Base-by-base conservation (phyloP, 1,140 invertebrate genomes). In the Macrotrachela quadricornifera region DNA sequence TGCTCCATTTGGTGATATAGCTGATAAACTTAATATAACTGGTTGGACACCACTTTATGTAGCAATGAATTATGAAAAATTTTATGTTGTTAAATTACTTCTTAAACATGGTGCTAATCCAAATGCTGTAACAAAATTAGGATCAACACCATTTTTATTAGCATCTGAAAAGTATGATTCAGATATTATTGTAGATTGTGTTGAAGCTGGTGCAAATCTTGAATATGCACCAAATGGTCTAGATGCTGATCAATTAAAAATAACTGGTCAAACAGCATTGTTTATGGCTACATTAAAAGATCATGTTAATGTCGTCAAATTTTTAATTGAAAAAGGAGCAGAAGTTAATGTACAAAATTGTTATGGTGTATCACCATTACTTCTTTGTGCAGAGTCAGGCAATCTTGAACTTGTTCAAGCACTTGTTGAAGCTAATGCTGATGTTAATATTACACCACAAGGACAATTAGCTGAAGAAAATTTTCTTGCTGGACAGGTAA, bases 231-330 rank as follows among this genome's bases (percentile, higher is more conserved):
- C 54, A 40, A 38, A 15, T 37, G 54, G 54, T n/a, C 39, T 36
- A 46, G 54, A 49, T 37, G 47, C 54, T 15, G 54, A 55, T 38
- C 42, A 55, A 37, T 36, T 55, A 10, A 55, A 55, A 12, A 55
- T 55, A 17, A 55, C 54, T 10, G 54, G 54, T 1, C 54, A 55
- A 18, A 55, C 54, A 8, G 47, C 54, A 0, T 17, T 55, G 1
- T 55, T 55, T 40, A 55, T 55, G 54, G 54, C 54, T 9, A 50
- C 54, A 17, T 18, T 55, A n/a, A 55, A 55, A 50, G 54, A 55
- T 43, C 54, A 46, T 37, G 37, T 48, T 6, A 48, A 55, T 36
- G 54, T 55, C 38, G 54, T 55, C 1, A 30, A 55, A 39, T 55
- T 45, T 46, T 47, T 55, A 21, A 50, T 55, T 16, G 37, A 49